Evolutionary conservation across 2,113 vertebrate species (phyloP), one percentile per base, ranked within the genome.

Genomic region (Nyctereutes procyonoides): DNA sequence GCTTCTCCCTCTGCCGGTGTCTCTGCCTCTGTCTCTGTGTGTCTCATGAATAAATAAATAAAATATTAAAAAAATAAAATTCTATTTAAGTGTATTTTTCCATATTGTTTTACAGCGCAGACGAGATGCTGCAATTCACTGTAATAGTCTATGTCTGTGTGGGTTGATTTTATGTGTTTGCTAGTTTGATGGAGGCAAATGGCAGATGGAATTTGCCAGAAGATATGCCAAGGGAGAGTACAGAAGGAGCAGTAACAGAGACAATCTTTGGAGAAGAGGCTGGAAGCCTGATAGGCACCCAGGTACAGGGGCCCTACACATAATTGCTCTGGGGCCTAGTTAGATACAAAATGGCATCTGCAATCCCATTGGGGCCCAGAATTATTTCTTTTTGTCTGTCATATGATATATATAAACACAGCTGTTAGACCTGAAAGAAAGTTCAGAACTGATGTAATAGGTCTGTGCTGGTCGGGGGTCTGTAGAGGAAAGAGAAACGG

Each of bases 311-410:
- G 8, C 3, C 43, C 38, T 8, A 3, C 0, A 32, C 1, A 1
- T 0, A 12, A 2, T 5, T 2, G 35, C 22, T 51, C 28, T 12
- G 6, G 32, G 5, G 16, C 28, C 14, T 2, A 24, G 6, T 7
- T 1, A 28, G 16, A n/a, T 2, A 3, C 19, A 1, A 12, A 15
- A 19, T 26, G 2, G 12, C 4, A 7, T 2, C 74, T 43, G 1
- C 74, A 38, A 1, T 30, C n/a, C 43, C n/a, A 1, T 2, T 2
- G 13, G 73, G 51, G 67, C 24, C 32, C 1, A 8, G 43, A n/a
- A 1, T 19, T 3, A 5, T 8, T 43, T 26, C 62, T 32, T n/a
- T n/a, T 2, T 0, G 35, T 83, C 56, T 14, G 48, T 43, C 43
- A 1, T 14, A 16, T 7, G 48, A 63, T 24, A 26, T 19, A 10